phyloP scores from a whole-genome alignment of 2,888 invertebrate genomes.

The Hoplodrina ambigua region DNA sequence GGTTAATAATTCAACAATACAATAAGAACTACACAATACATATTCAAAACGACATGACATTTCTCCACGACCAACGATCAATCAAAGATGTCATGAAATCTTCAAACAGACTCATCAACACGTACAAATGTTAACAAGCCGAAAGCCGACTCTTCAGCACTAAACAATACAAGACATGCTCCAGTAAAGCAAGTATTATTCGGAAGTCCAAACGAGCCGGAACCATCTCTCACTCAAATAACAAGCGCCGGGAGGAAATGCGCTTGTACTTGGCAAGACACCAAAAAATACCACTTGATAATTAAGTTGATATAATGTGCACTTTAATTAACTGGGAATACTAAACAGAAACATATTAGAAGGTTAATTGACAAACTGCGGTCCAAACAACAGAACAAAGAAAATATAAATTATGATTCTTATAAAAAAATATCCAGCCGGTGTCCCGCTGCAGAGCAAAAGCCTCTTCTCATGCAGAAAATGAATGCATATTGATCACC shows the following conservation, averaged over 20 bases:
- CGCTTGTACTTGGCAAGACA: conserved; percentile 53
- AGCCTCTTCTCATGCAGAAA: no score
- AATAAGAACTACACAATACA: no score
- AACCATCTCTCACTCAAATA: conserved; percentile 53
- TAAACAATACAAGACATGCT: conserved; percentile 28
- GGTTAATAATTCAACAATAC: no score
- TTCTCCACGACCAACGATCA: conserved; percentile 14
- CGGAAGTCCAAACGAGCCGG: conserved; percentile 30
- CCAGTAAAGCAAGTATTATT: conserved; percentile 23
- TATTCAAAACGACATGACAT: background rate
- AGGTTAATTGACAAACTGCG: conserved; percentile 6
- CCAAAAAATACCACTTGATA: conserved; percentile 64
- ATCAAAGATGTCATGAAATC: conserved; percentile 13
- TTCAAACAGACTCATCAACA: conserved; percentile 1
- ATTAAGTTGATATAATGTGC: conserved; percentile 59
- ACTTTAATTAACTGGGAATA: conserved; percentile 57
- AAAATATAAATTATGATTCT: no score
- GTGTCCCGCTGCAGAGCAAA: no score
- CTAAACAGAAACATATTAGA: conserved; percentile 7
- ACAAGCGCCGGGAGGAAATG: conserved; percentile 47
- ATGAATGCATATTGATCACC: no score
- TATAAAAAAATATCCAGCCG: no score
- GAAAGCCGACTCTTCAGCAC: background rate
- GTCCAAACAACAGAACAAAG: no score
- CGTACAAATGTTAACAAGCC: conserved; percentile 16